Percentiles rank a stretch among this genome's conserved stretches.
Conservation (phyloP, 2,113 vertebrate genomes). For the Lophura nycthemera region DNA sequence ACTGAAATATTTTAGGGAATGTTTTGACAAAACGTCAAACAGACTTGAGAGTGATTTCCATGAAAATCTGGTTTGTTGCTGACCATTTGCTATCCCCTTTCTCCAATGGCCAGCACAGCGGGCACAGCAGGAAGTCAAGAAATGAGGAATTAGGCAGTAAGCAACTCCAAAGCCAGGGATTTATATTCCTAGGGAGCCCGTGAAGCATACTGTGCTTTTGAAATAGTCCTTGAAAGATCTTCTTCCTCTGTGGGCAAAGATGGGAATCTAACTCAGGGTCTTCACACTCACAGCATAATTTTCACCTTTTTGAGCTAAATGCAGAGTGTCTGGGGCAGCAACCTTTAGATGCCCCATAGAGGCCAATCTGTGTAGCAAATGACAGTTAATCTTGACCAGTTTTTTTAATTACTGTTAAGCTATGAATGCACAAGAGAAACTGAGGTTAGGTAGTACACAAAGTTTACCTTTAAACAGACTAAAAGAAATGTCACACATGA, state of each 20-base stretch:
- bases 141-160: neutral
- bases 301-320: neutral
- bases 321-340: neutral
- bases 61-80: neutral
- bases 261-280: neutral
- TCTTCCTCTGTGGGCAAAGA: fast-evolving
- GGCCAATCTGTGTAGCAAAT: neutral
- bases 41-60: neutral
- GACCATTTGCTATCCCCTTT: neutral
- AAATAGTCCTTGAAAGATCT: neutral
- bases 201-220: neutral
- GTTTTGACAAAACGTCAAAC: neutral
- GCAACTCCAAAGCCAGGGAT: neutral
- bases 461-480: neutral
- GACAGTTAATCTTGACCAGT: neutral
- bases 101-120: fast-evolving
- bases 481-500: neutral
- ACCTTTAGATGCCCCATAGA: neutral
- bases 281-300: fast-evolving
- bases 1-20: neutral
- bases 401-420: neutral
- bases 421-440: neutral
- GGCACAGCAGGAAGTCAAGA: fast-evolving
- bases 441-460: neutral
- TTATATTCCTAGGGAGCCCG: neutral